These are phyloP conservation scores for Rattus rattus DNA, from an alignment of 2,113 vertebrate genomes.

Conservation along the genomic window DNA sequence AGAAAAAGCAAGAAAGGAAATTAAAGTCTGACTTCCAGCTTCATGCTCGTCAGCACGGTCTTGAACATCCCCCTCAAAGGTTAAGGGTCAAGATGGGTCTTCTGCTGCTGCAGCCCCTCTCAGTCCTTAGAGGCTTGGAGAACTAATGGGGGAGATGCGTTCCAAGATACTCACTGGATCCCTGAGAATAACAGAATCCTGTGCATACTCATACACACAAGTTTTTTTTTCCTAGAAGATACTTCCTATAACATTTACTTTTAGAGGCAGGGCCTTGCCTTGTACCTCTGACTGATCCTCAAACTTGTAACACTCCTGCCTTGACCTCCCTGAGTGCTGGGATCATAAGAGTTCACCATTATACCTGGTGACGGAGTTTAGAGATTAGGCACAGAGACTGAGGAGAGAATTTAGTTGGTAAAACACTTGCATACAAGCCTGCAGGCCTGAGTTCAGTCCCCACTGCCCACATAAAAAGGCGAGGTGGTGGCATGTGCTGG, in stretches of 20 bases:
- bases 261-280: background rate
- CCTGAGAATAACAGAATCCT: background rate
- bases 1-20: background rate
- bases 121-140: background rate
- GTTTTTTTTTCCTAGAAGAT: background rate
- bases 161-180: background rate
- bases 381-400: background rate
- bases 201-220: background rate
- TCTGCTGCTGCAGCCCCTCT: background rate
- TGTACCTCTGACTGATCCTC: background rate
- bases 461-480: background rate
- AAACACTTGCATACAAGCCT: background rate
- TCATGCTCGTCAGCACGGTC: background rate
- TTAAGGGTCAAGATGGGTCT: background rate
- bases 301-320: background rate
- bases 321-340: background rate
- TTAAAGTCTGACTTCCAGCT: background rate
- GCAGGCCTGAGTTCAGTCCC: background rate
- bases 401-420: too few species aligned
- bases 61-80: slow-evolving; percentile 21
- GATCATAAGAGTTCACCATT: background rate
- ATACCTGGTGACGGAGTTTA: background rate
- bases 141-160: background rate
- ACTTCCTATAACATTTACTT: background rate
- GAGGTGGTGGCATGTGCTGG: background rate